A percentile compares a stretch with the other conserved stretches of the same genome.
Evolutionary conservation across 2,888 invertebrate species (phyloP).

Genomic region (Nowickia ferox): DNA sequence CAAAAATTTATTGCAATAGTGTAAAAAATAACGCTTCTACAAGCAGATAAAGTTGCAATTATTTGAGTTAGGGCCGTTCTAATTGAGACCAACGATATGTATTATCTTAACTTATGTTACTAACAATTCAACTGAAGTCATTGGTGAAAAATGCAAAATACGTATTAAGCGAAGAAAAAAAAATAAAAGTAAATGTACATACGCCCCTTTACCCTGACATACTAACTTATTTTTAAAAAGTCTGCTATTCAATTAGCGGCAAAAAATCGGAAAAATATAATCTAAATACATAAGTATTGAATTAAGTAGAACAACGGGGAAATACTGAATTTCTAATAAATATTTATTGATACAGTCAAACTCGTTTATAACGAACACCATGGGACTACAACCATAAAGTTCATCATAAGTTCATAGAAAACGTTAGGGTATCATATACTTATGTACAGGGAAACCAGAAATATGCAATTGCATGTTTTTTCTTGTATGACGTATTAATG

Average conservation of each 20-base stretch:
- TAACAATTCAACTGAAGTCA: not conserved
- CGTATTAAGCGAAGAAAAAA: not conserved
- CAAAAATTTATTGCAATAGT: no score
- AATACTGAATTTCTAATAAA: conserved; percentile 4
- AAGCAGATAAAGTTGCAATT: no score
- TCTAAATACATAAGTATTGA: conserved; percentile 25
- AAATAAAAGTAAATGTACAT: conserved; percentile 13
- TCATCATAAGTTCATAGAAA: no score
- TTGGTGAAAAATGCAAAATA: not conserved
- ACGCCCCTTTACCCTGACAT: conserved; percentile 53
- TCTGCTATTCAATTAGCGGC: conserved; percentile 21
- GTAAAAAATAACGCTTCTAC: no score
- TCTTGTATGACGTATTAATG: no score
- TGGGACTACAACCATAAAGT: no score
- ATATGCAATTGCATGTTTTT: no score
- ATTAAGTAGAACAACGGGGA: not conserved
- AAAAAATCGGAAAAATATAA: not conserved
- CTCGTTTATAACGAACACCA: no score
- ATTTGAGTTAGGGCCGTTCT: no score
- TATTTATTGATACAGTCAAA: not conserved
- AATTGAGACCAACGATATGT: not conserved
- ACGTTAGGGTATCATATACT: no score
- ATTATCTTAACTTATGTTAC: not conserved
- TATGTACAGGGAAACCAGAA: no score
- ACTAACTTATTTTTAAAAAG: conserved; percentile 48